Evolutionary conservation across 2,888 invertebrate genomes (phyloP), one percentile per base, ranked within the genome.

Genomic region (Zygothrica quintamaculata): DNA sequence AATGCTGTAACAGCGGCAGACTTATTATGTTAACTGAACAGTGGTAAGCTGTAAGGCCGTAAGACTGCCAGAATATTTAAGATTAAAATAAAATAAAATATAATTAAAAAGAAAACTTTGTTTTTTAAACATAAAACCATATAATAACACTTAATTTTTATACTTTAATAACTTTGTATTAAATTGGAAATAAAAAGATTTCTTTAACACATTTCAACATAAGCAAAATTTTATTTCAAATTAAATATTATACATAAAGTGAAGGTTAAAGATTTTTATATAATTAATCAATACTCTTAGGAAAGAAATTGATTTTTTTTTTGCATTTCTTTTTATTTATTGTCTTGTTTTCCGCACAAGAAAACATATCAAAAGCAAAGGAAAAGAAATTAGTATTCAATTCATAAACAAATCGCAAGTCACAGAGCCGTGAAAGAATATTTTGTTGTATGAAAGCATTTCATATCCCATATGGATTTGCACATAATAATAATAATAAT

Each of bases 401-500:
- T 29, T 29, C n/a, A 9, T 68, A 18, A 61, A 29, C 33, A 68
- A 61, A 48, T 26, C 40, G 2, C 11, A 15, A 42, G 11, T 34
- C 26, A 12, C 13, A 44, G 5, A n/a, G 33, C 33, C 36, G 13
- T 8, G 9, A 4, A 65, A 3, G 65, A 70, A 47, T 43, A 39
- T 4, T n/a, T 44, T 26, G 5, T 26, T 8, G 39, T 50, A 50
- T 51, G 36, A 39, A 33, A 37, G 34, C 34, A 36, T 11, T 58
- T 46, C 33, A 40, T 18, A 53, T 53, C 34, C 57, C 47, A 58
- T 58, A 69, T 55, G 70, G 64, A 55, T 40, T 64, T 58, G 26
- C 22, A 46, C 64, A 69, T 64, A 58, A 79, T 68, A 66, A 29
- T 29, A 29, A 69, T 64, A 58, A 79, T 68, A 66, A 29, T 29